A percentile compares a stretch with the other conserved stretches of the same genome.
phyloP scores from a whole-genome alignment of 37 sponge, comb jelly and placozoan species.

The Eunapius fragilis region DNA sequence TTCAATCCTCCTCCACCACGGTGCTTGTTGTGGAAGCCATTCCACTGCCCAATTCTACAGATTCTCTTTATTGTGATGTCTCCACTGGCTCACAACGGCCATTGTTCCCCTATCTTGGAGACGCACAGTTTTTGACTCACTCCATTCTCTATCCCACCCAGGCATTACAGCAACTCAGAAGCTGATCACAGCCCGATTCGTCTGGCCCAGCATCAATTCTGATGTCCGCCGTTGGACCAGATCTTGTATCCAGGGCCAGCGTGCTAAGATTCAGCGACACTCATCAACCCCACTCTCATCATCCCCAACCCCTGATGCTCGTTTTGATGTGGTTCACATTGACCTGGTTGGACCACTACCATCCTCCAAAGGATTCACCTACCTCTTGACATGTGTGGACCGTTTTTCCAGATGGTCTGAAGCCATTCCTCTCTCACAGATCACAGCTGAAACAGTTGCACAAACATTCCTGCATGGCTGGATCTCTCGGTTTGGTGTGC shows the following conservation, averaged over 20 bases:
- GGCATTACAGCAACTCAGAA: slow-evolving; percentile 62
- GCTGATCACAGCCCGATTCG: slow-evolving; percentile 53
- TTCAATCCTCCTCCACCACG: slow-evolving; percentile 17
- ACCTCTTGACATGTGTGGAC: slow-evolving; percentile 62
- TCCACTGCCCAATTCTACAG: neutral
- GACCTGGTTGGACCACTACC: slow-evolving; percentile 73
- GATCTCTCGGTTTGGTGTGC: slow-evolving; percentile 72
- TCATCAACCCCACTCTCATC: slow-evolving; percentile 28
- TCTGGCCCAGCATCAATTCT: slow-evolving; percentile 73
- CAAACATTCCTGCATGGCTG: slow-evolving; percentile 67
- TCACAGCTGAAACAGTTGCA: slow-evolving; percentile 62
- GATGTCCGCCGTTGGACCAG: slow-evolving; percentile 61
- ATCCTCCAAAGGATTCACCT: slow-evolving; percentile 49
- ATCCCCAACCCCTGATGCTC: slow-evolving; percentile 42
- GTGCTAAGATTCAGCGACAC: slow-evolving; percentile 57
- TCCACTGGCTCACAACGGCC: slow-evolving; percentile 65
- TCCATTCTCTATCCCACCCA: slow-evolving; percentile 61
- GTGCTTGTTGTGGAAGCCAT: slow-evolving; percentile 28
- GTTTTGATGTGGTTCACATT: slow-evolving; percentile 60
- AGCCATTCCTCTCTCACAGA: slow-evolving; percentile 43
- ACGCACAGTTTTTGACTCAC: slow-evolving; percentile 52
- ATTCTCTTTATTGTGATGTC: slow-evolving; percentile 41
- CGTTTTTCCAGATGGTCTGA: slow-evolving; percentile 61
- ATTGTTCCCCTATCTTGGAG: slow-evolving; percentile 33
- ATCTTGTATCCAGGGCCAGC: slow-evolving; percentile 61